These are phyloP conservation scores for Halcyon chelicuti DNA, from an alignment of 2,797 vertebrate genomes.

Conservation along the genomic window DNA sequence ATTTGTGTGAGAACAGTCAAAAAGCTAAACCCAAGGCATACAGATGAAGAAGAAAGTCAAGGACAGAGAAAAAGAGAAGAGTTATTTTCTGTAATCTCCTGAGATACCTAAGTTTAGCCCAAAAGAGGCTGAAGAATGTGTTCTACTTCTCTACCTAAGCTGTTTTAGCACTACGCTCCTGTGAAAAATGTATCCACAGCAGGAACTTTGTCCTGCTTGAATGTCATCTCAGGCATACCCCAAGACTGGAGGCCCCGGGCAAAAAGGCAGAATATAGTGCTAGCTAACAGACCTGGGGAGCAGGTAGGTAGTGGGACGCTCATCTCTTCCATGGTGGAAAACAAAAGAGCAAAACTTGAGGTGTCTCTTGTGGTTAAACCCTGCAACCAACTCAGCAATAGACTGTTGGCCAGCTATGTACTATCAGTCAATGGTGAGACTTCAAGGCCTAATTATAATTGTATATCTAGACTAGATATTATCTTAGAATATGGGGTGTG, in stretches of 20 bases:
- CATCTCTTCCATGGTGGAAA: neutral
- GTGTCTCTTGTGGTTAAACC: fast-evolving
- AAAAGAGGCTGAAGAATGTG: neutral
- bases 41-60: neutral
- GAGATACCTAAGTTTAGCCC: neutral
- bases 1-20: neutral
- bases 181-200: neutral
- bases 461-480: neutral
- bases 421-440: neutral
- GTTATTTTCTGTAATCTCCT: neutral
- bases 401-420: neutral
- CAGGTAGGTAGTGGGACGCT: neutral
- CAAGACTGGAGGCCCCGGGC: neutral
- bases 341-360: neutral
- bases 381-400: neutral
- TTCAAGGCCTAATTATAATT: neutral
- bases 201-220: neutral
- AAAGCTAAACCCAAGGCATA: neutral
- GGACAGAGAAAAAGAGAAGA: neutral
- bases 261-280: neutral
- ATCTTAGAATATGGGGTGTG: neutral
- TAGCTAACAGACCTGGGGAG: neutral
- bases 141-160: neutral
- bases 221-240: neutral
- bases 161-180: neutral